Percentiles rank a stretch among this genome's conserved stretches.
These are phyloP conservation scores for Pygocentrus nattereri DNA, from an alignment of 2,797 vertebrate species.

Conservation along the genomic window DNA sequence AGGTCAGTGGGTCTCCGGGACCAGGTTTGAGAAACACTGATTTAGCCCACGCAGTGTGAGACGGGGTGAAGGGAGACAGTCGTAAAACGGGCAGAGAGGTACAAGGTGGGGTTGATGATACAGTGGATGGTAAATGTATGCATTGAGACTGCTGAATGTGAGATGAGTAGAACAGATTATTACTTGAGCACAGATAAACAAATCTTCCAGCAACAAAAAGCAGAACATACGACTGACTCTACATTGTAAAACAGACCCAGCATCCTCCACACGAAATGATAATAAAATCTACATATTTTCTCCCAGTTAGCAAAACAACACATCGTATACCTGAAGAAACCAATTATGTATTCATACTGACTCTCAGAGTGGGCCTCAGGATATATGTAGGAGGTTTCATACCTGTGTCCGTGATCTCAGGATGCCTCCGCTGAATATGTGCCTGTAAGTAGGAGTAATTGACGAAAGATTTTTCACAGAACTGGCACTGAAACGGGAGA, in stretches of 20 bases:
- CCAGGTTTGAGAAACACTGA: too few relatives aligned
- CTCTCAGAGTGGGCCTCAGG: neutral
- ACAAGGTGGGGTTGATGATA: neutral
- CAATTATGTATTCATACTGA: neutral
- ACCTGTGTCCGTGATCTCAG: slow-evolving; percentile 68
- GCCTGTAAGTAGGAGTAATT: slow-evolving; percentile 76
- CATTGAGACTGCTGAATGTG: neutral
- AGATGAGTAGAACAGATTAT: neutral
- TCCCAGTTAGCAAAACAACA: neutral
- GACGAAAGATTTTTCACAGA: slow-evolving; percentile 81
- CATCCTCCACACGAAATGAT: neutral
- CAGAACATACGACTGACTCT: neutral
- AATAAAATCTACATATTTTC: neutral
- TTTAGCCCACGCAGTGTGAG: too few relatives aligned
- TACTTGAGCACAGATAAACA: neutral
- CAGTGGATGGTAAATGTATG: neutral
- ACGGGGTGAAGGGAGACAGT: too few relatives aligned
- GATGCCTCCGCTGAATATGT: slow-evolving; percentile 73
- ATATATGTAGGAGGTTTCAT: slow-evolving; percentile 48
- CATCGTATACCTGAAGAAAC: neutral
- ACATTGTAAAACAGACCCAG: neutral
- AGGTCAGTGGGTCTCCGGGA: too few relatives aligned
- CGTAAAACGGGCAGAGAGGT: too few relatives aligned
- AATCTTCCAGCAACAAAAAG: neutral
- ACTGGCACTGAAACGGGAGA: slow-evolving; percentile 73